A percentile compares a stretch with the other conserved stretches of the same genome.
phyloP scores from a whole-genome alignment of 2,113 vertebrate genomes.

The Coturnix japonica region DNA sequence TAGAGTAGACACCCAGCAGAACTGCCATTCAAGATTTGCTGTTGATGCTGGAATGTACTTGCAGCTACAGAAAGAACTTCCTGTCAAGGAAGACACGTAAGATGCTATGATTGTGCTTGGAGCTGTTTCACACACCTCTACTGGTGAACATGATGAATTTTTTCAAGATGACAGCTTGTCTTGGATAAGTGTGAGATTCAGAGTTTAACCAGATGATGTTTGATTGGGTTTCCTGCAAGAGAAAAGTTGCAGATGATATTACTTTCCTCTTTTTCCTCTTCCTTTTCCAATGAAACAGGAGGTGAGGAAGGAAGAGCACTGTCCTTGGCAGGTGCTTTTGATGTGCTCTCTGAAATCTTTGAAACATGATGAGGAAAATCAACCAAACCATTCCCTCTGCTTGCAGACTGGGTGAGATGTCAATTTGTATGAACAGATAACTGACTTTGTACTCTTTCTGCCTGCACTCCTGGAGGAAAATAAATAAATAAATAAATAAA shows the following conservation, averaged over 20 bases:
- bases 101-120: neutral
- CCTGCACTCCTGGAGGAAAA: neutral
- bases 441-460: neutral
- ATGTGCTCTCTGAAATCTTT: neutral
- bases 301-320: neutral
- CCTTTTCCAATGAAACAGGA: neutral
- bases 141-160: neutral
- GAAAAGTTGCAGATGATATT: neutral
- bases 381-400: neutral
- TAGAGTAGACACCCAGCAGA: neutral
- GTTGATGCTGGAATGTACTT: neutral
- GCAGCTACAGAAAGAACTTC: neutral
- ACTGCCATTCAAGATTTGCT: neutral
- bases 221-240: neutral
- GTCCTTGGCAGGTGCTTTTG: neutral
- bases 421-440: neutral
- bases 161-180: neutral
- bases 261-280: neutral
- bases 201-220: neutral
- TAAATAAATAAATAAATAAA: neutral
- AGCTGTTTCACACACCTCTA: accelerated
- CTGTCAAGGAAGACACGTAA: neutral
- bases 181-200: neutral
- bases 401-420: neutral
- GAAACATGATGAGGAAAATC: neutral